Base-by-base conservation (phyloP, 2,113 vertebrate genomes). In the Amia ocellicauda region DNA sequence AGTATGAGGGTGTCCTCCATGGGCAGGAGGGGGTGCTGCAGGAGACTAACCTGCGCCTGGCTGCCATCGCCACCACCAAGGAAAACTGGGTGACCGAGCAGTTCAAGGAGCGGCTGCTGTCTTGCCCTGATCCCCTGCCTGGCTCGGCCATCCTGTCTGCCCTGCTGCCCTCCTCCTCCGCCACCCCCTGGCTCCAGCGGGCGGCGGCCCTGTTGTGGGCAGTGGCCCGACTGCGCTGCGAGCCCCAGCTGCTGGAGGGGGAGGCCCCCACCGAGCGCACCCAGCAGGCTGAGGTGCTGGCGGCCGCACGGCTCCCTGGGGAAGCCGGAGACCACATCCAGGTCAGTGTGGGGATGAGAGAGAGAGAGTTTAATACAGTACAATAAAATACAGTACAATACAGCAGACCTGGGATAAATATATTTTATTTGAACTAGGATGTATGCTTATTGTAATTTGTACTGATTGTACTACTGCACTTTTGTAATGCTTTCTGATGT, bases 31-130 rank as follows among this genome's bases (percentile, higher is more conserved):
- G 68, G 28, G 55, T 63, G 5, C 82, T 91, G 29, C 71, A 75
- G 60, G 77, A 78, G 1, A 68, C 63, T 11, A 83, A 91, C 4
- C 24, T 69, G 53, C 69, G 72, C 23, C 57, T 86, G 23, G 19
- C 49, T 14, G 14, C 74, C 9, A 26, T 3, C 0, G 67, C 67
- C 16, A 58, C 69, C 1, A 77, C 78, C 40, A 66, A 70, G 1
- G 87, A 91, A 60, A 91, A 91, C 58, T 91, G 89, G 89, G 89
- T 85, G 60, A 88, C 89, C 0, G 71, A 79, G 40, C 80, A 87
- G 55, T 91, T 91, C 76, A 91, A 90, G 69, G 80, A 62, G 52
- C 64, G 60, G 2, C 71, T 91, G 51, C 66, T 91, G 40, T 82
- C 83, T 4, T 85, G 81, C 50, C 1, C 27, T 0, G 86, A 86